Evolutionary conservation across 2,113 vertebrate species (phyloP), one percentile per base, ranked within the genome.

Genomic region (Numenius arquata): DNA sequence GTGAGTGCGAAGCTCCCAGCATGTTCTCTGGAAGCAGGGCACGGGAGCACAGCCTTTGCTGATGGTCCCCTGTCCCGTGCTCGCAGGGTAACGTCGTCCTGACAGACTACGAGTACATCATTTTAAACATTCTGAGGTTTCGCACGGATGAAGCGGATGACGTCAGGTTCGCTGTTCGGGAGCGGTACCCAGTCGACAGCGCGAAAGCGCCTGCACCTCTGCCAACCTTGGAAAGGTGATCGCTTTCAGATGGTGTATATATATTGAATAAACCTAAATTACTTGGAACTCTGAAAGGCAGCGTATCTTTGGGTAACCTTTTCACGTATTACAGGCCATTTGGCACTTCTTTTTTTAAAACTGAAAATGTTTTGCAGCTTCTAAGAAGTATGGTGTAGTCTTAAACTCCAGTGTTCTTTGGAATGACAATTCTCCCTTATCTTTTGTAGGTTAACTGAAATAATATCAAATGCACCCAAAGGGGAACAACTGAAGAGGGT

Each of bases 71-170:
- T 20, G 34, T 34, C 53, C 15, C 67, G 83, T 74, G 50, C 41
- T 83, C 61, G 3, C 96, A 99, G 99, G 99, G 99, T 8, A 99
- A 99, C 97, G 96, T 99, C 41, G 98, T 99, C 65, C 99, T 99
- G 85, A 98, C 99, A 2, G 99, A 99, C 96, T 96, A 99, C 9
- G 98, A 99, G 85, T 99, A 98, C 96, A 71, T 98, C 30, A 99
- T 99, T 97, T 97, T 99, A 45, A 99, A 99, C 97, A 99, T 99
- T 80, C 97, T 99, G 97, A 97, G 99, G 75, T 99, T 99, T 96
- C 99, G 99, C 59, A 99, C 98, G 1, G 99, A 98, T 9, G 99
- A 98, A 43, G 98, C 97, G 0, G 99, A 99, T 61, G 99, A 99
- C n/a, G 99, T 99, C 40, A 98, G 99, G 84, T 99, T 99, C 19